phyloP scores from a whole-genome alignment of 92 coral and sea anemone species.

The Parazoanthus darwini region DNA sequence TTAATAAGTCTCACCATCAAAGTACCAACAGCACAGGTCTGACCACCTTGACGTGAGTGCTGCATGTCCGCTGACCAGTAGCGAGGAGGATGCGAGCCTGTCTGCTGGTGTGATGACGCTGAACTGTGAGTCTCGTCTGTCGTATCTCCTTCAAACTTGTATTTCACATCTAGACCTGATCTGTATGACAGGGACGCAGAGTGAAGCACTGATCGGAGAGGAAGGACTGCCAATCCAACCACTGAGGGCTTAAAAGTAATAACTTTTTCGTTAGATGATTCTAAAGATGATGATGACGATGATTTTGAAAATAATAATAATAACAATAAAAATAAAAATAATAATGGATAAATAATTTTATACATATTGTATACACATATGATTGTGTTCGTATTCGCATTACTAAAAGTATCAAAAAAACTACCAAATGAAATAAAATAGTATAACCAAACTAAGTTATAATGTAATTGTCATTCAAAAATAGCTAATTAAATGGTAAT shows the following conservation, averaged over 20 bases:
- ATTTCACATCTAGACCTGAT: constrained; percentile 54
- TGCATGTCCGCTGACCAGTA: constrained; percentile 29
- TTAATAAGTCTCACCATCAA: constrained; percentile 39
- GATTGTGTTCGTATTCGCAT: too few relatives aligned
- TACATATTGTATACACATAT: too few relatives aligned
- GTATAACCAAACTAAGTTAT: too few relatives aligned
- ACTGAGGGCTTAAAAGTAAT: constrained; percentile 66
- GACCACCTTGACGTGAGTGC: not conserved
- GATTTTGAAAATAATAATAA: too few relatives aligned
- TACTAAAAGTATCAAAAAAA: too few relatives aligned
- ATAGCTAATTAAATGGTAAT: too few relatives aligned
- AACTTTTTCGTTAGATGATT: not conserved
- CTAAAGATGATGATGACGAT: too few relatives aligned
- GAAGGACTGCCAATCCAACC: constrained; percentile 73
- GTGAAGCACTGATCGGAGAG: constrained; percentile 69
- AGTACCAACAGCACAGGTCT: constrained; percentile 30
- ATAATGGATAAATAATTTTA: too few relatives aligned
- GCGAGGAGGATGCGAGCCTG: constrained; percentile 7
- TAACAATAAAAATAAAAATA: too few relatives aligned
- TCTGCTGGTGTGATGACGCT: not conserved
- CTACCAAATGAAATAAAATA: too few relatives aligned
- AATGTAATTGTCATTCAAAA: too few relatives aligned
- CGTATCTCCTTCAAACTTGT: constrained; percentile 6
- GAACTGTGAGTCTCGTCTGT: not conserved
- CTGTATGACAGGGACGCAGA: constrained; percentile 68